These are phyloP conservation scores for Physeter macrocephalus DNA, from an alignment of 2,113 vertebrate species.

Conservation along the genomic window DNA sequence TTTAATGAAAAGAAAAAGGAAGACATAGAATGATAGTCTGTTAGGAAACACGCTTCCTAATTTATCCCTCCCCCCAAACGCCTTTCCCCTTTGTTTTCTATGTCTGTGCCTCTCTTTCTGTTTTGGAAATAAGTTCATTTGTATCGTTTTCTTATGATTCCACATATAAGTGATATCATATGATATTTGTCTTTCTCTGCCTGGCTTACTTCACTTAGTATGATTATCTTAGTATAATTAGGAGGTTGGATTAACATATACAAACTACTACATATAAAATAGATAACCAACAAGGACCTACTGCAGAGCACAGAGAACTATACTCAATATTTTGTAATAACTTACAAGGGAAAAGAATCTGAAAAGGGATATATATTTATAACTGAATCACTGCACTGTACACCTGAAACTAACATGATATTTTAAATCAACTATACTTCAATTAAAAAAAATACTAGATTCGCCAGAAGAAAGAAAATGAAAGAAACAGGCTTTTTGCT, in stretches of 20 bases:
- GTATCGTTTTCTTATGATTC: neutral
- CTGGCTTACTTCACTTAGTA: neutral
- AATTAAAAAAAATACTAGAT: neutral
- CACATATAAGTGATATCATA: neutral
- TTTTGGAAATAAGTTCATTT: neutral
- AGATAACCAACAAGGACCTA: neutral
- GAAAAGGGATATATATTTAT: neutral
- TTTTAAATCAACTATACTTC: neutral
- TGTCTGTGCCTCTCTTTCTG: neutral
- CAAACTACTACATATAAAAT: neutral
- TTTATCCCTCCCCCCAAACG: neutral
- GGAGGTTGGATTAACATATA: neutral
- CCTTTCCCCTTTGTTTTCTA: neutral
- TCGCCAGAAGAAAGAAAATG: neutral
- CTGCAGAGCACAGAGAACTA: neutral
- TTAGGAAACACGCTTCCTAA: neutral
- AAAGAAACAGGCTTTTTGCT: neutral
- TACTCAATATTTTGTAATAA: neutral
- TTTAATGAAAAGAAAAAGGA: neutral
- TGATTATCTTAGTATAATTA: neutral
- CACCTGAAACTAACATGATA: neutral
- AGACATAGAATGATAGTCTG: neutral
- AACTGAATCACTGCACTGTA: neutral
- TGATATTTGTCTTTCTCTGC: neutral
- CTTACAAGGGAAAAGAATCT: neutral